These are phyloP conservation scores for Ischnus inquisitorius DNA, from an alignment of 2,888 invertebrate species.

Conservation along the genomic window DNA sequence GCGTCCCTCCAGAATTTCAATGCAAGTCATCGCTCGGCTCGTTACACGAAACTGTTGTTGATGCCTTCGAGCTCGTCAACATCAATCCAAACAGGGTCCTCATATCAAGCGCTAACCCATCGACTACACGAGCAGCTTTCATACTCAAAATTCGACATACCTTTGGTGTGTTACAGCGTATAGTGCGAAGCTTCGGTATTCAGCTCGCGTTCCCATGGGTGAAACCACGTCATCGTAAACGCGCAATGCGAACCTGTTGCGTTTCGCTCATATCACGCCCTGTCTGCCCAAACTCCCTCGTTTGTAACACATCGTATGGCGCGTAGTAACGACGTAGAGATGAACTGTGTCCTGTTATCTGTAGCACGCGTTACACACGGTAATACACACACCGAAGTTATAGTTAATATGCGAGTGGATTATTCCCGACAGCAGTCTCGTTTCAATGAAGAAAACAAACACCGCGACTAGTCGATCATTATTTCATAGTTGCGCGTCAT, in stretches of 20 bases:
- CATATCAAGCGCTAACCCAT: not conserved
- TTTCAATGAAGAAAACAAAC: conserved; percentile 28
- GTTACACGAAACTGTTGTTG: conserved; percentile 15
- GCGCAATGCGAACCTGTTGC: conserved; percentile 69
- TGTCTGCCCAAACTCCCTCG: conserved; percentile 41
- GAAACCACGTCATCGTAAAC: conserved; percentile 67
- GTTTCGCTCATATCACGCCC: conserved; percentile 56
- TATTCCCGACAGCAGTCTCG: not conserved
- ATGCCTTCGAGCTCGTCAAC: conserved; percentile 35
- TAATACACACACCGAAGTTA: conserved; percentile 1
- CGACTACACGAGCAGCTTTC: conserved; percentile 38
- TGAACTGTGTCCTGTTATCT: conserved; percentile 26
- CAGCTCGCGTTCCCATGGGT: conserved; percentile 64
- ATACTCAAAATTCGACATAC: conserved; percentile 48
- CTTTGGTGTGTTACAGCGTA: conserved; percentile 36
- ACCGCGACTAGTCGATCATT: conserved; percentile 42
- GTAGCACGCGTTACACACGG: conserved; percentile 18
- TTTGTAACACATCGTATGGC: conserved; percentile 32
- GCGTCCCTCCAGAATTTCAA: conserved; percentile 18
- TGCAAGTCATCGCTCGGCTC: conserved; percentile 31
- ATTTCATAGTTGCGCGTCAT: conserved; percentile 25
- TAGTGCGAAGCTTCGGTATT: conserved; percentile 48
- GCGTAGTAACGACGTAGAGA: conserved; percentile 32
- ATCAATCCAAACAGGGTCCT: not conserved
- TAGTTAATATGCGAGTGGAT: not conserved